Evolutionary conservation across 64 coral and sea anemone species (phyloP).

Genomic region (Pocillopora damicornis): DNA sequence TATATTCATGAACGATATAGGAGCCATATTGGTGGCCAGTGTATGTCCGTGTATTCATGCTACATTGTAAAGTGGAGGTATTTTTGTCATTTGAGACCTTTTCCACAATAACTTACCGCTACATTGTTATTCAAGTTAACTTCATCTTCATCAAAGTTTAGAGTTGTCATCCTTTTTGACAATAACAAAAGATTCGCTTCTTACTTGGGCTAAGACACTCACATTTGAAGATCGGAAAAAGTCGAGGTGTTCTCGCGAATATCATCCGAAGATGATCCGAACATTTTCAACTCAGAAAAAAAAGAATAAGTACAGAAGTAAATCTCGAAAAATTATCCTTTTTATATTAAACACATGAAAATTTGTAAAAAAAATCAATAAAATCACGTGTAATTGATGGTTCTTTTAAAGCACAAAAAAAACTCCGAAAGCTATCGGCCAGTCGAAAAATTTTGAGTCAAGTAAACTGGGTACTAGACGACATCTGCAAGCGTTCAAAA

Average conservation of each 20-base stretch:
- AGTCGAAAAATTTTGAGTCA: not conserved
- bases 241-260: not conserved
- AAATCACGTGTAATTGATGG: not conserved
- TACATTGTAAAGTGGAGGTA: not conserved
- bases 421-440: constrained; percentile 4
- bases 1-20: constrained; percentile 16
- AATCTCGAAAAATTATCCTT: too few relatives aligned
- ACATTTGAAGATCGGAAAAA: not conserved
- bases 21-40: constrained; percentile 47
- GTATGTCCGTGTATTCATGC: too few relatives aligned
- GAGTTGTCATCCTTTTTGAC: constrained; percentile 49
- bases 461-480: constrained; percentile 46
- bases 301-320: too few relatives aligned
- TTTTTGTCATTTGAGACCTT: not conserved
- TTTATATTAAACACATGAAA: too few relatives aligned
- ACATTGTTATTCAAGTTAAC: constrained; percentile 2
- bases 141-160: constrained; percentile 70
- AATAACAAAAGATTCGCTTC: not conserved
- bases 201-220: not conserved
- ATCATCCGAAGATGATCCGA: too few relatives aligned
- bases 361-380: too few relatives aligned
- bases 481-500: constrained; percentile 63
- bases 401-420: not conserved
- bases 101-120: constrained; percentile 32
- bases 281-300: too few relatives aligned